phyloP scores from a whole-genome alignment of 2,888 invertebrate genomes.

The Cheilosia soror region DNA sequence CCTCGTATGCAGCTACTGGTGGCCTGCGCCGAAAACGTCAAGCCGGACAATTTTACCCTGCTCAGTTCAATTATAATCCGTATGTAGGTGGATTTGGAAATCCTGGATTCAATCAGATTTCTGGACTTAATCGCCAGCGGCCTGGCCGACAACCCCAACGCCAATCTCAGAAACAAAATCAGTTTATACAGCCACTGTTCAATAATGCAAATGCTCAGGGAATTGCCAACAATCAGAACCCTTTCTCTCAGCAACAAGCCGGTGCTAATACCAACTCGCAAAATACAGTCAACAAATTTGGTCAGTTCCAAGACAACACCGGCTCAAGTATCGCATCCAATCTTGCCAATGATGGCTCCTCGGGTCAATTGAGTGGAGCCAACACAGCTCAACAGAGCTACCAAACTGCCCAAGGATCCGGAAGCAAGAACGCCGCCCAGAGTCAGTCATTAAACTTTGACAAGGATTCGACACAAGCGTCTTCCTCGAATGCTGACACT shows the following conservation, averaged over 20 bases:
- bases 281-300: slow-evolving; percentile 74
- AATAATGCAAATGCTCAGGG: slow-evolving; percentile 78
- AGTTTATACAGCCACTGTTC: neutral
- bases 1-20: slow-evolving; percentile 64
- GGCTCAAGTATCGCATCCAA: slow-evolving; percentile 82
- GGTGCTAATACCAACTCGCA: slow-evolving; percentile 80
- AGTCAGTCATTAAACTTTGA: slow-evolving; percentile 82
- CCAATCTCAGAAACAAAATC: neutral
- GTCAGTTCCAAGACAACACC: slow-evolving; percentile 78
- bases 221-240: slow-evolving; percentile 73
- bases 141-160: neutral
- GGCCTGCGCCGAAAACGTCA: slow-evolving; percentile 65
- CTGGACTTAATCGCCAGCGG: neutral
- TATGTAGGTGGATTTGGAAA: no score
- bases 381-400: slow-evolving; percentile 80
- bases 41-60: slow-evolving; percentile 56
- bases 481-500: slow-evolving; percentile 81
- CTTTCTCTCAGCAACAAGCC: slow-evolving; percentile 80
- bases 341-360: slow-evolving; percentile 80
- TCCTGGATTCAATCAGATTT: slow-evolving; percentile 14
- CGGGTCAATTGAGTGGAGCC: slow-evolving; percentile 81
- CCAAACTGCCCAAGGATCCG: slow-evolving; percentile 76
- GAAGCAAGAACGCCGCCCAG: slow-evolving; percentile 80
- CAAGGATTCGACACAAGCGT: slow-evolving; percentile 79
- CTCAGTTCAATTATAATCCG: neutral